A percentile compares a stretch with the other conserved stretches of the same genome.
These are phyloP conservation scores for Protosalanx chinensis DNA, from an alignment of 2,797 vertebrate species.

Conservation along the genomic window DNA sequence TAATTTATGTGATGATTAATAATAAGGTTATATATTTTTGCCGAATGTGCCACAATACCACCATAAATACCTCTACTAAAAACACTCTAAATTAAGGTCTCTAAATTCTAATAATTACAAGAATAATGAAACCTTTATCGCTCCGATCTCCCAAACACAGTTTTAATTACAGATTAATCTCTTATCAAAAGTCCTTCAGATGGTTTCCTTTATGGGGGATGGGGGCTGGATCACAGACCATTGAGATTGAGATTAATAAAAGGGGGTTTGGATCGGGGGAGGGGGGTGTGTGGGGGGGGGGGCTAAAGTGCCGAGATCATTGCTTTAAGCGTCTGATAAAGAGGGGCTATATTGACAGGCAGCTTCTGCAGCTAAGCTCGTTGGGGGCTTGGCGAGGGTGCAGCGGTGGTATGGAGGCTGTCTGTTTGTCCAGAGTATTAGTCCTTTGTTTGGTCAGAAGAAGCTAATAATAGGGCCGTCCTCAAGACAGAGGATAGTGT, in stretches of 20 bases:
- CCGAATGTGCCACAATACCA: too few species aligned
- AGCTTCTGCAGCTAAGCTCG: constrained; percentile 16
- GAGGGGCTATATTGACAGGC: not conserved
- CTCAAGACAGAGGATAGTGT: constrained; percentile 43
- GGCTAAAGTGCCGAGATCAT: constrained; percentile 27
- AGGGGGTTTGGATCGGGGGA: constrained; percentile 18
- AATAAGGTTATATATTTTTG: too few species aligned
- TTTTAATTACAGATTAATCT: constrained; percentile 27
- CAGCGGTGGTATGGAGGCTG: constrained; percentile 24
- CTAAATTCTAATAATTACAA: not conserved
- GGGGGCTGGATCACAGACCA: constrained; percentile 34
- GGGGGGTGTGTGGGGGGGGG: not conserved
- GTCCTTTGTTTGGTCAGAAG: constrained; percentile 60
- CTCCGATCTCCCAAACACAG: constrained; percentile 14
- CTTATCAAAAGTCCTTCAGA: constrained; percentile 25
- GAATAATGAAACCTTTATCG: not conserved
- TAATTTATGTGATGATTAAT: too few species aligned
- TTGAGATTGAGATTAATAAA: constrained; percentile 33
- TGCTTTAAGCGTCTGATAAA: constrained; percentile 11
- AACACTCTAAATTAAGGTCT: too few species aligned
- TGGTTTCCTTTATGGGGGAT: constrained; percentile 15
- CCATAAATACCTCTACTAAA: too few species aligned
- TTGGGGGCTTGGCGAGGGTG: too few species aligned
- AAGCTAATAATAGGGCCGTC: constrained; percentile 53
- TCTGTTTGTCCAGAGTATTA: constrained; percentile 65